Evolutionary conservation across 2,797 vertebrate species (phyloP), one percentile per base, ranked within the genome.

Genomic region (Phrynocephalus vlangalii): DNA sequence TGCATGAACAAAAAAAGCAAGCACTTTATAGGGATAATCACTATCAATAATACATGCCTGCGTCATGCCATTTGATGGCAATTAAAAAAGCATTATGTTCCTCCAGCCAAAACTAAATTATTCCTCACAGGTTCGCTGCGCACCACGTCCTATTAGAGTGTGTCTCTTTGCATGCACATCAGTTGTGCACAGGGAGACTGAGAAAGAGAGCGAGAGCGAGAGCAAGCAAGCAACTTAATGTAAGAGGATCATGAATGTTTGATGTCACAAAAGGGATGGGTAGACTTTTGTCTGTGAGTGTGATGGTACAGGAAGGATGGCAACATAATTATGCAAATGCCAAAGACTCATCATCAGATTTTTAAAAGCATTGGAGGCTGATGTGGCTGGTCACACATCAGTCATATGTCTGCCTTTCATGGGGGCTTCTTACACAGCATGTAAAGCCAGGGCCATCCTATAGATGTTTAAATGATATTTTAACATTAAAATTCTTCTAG

Each of bases 71-170:
- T 94, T 95, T 95, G 96, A 95, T 88, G 78, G 94, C 96, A 96
- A 96, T 97, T 96, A 95, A 95, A 95, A 95, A 96, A 92, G 93
- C 95, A 89, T 93, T 91, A 87, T 91, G 30, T 90, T 96, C 94
- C 94, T 94, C 79, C 86, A 94, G 92, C 93, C 87, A 94, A 94
- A 93, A 72, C 44, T 71, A 92, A 95, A 95, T 92, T 88, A 94
- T 95, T 95, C 93, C 95, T 95, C 94, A 75, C 93, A 93, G 94
- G 87, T 94, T 93, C 92, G 71, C n/a, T 3, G 0, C 94, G 93
- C 84, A 5, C 93, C 75, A 85, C 82, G 93, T 89, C 91, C 48
- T 91, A 92, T 95, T 87, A 89, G 90, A 94, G 91, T 80, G 88
- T 26, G 0, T 88, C 20, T 93, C 94, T 92, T 90, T 92, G 93